Conservation (phyloP, 2,888 invertebrate genomes). For the Girardia tigrina region DNA sequence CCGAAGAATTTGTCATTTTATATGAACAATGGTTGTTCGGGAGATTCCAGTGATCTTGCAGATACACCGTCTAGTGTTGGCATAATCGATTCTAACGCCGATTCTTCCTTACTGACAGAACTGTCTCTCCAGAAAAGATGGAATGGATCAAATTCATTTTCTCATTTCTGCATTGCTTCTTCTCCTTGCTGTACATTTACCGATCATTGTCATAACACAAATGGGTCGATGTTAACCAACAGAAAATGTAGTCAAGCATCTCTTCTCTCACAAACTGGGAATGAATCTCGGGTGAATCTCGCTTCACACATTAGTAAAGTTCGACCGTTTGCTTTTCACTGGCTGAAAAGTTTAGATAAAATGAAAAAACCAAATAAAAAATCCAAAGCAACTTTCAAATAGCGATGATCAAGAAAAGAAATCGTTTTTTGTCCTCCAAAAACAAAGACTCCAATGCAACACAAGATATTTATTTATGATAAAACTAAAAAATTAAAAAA, state of each 20-base stretch:
- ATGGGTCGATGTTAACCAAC: neutral
- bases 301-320: neutral
- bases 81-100: neutral
- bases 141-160: conserved; percentile 7
- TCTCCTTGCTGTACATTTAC: conserved; percentile 15
- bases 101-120: neutral
- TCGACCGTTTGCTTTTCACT: conserved; percentile 10
- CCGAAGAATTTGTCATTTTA: neutral
- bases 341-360: conserved; percentile 7
- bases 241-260: neutral
- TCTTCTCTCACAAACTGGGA: neutral
- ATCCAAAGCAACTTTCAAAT: neutral
- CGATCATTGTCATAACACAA: conserved; percentile 2
- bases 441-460: no score
- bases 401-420: no score
- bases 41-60: neutral
- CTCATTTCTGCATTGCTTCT: conserved; percentile 6
- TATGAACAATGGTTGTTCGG: conserved; percentile 1
- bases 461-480: neutral
- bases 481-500: neutral
- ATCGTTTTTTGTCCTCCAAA: no score
- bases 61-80: neutral
- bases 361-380: neutral
- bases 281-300: neutral
- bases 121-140: neutral